Base-by-base conservation (phyloP, 2,888 invertebrate genomes). In the Empis livida region DNA sequence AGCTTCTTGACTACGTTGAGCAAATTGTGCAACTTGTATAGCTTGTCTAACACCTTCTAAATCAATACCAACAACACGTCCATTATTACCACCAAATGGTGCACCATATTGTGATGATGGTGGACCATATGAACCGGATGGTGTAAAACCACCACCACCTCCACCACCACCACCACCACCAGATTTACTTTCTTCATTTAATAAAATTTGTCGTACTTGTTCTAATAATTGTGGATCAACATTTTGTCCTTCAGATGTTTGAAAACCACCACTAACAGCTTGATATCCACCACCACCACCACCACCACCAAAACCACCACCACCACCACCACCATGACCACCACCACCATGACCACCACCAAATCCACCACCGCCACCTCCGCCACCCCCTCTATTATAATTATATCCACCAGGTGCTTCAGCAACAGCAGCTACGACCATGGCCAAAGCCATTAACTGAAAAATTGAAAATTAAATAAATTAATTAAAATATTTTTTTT, bases 41-140 rank as follows among this genome's bases (percentile, higher is more conserved):
- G 87, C 88, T 60, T 87, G 88, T 61, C 85, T 84, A 61, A 88
- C 84, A 53, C 84, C 87, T 60, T 88, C 89, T 54, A 89, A 80
- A 70, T 86, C 82, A 69, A 89, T 82, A 55, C 88, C 89, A 56
- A 87, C 85, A 47, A 89, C 87, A 50, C 67, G 64, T 30, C 68
- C 65, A 17, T 63, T 65, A 20, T 56, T 54, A 11, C 57, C 51
- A n/a, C 51, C 50, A 61, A 67, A 71, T 61, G 69, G 82, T 53
- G 74, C 82, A 52, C 82, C 83, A 68, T 82, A 82, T 51, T 73
- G 73, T 1, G 80, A 73, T 43, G 80, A 79, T 49, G 84, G 83
- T 47, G 72, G 80, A 49, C 81, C 79, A 64, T 84, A 84, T 58
- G 74, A 75, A 49, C 78, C 71, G 38, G 81, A 80, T 45, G 79